These are phyloP conservation scores for Perodicticus potto DNA, from an alignment of 2,797 vertebrate species.

Conservation along the genomic window DNA sequence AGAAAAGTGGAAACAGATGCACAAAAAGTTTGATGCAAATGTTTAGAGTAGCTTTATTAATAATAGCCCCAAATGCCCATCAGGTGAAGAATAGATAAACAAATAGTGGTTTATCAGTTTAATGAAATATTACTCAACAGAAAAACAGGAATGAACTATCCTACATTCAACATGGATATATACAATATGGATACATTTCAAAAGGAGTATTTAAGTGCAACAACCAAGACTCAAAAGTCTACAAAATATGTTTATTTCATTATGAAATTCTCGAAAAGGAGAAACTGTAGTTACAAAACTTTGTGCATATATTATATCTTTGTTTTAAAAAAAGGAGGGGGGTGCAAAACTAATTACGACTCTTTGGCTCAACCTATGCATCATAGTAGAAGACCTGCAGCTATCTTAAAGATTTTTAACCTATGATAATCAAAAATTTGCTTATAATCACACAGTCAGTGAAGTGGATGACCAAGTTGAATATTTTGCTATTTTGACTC, in stretches of 20 bases:
- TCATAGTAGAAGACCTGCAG: background rate
- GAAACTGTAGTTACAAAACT: background rate
- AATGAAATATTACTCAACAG: background rate
- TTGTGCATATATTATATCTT: background rate
- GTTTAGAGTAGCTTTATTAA: background rate
- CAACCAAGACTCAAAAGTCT: background rate
- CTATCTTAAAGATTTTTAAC: background rate
- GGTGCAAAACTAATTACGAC: background rate
- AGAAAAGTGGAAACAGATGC: background rate
- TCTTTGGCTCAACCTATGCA: background rate
- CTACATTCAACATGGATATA: background rate
- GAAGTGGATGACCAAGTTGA: background rate
- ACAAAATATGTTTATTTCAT: background rate
- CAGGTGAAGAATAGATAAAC: background rate
- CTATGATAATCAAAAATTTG: background rate
- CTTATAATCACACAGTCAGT: background rate
- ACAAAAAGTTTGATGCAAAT: background rate
- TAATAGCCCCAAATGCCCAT: background rate
- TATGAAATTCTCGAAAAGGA: background rate
- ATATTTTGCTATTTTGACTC: background rate
- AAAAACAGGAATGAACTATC: background rate
- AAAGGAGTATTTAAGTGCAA: background rate
- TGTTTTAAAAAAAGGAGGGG: background rate
- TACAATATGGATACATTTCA: background rate
- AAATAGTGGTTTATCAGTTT: background rate